A percentile compares a stretch with the other conserved stretches of the same genome.
Evolutionary conservation across 2,797 vertebrate genomes (phyloP).

Genomic region (Brachyrhaphis roseni): DNA sequence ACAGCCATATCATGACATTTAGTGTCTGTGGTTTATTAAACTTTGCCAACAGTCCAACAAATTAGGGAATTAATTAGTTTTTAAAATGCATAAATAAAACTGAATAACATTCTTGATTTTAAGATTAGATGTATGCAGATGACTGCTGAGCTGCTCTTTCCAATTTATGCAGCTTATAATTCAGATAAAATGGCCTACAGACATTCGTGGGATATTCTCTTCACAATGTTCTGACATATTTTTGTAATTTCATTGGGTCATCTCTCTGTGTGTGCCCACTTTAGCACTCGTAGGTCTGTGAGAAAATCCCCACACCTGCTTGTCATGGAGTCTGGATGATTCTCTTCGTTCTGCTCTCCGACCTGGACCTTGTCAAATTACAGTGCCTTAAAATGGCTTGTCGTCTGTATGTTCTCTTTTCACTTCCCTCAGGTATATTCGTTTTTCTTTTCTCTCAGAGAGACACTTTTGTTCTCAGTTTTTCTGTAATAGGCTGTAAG

Average conservation of each 20-base stretch:
- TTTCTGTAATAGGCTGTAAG: constrained; percentile 37
- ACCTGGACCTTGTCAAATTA: constrained; percentile 63
- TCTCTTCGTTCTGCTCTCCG: constrained; percentile 31
- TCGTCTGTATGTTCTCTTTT: constrained; percentile 38
- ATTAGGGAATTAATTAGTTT: not conserved
- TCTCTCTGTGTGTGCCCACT: constrained; percentile 17
- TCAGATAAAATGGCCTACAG: not conserved
- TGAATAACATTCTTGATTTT: not conserved
- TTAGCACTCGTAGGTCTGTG: constrained; percentile 31
- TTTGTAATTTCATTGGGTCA: constrained; percentile 8
- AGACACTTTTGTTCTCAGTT: constrained; percentile 47
- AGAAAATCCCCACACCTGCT: constrained; percentile 19
- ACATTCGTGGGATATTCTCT: constrained; percentile 7
- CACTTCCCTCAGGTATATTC: constrained; percentile 43
- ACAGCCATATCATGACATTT: not conserved
- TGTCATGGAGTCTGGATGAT: constrained; percentile 37
- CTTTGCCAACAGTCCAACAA: not conserved
- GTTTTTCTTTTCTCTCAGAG: constrained; percentile 47
- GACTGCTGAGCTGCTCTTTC: not conserved
- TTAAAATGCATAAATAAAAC: not conserved
- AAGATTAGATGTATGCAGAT: constrained; percentile 2
- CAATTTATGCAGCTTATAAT: constrained; percentile 6
- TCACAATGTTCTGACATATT: constrained; percentile 2
- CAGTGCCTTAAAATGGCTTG: constrained; percentile 30
- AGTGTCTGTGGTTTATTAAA: not conserved